phyloP scores from a whole-genome alignment of 2,888 invertebrate genomes.

The Ephialtes manifestator region DNA sequence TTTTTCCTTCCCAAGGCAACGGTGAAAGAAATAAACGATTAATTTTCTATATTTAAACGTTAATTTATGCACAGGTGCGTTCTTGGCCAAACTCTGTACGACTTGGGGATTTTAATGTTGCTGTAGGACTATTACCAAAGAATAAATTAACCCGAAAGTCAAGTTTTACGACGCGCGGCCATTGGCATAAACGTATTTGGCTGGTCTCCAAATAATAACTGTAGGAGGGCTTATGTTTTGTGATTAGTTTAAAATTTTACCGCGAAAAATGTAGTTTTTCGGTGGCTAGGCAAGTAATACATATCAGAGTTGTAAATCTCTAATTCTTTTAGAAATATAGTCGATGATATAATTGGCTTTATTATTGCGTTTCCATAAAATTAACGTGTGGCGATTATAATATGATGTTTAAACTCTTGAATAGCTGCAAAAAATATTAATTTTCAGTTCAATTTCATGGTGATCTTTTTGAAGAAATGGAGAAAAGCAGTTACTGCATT shows the following conservation, averaged over 20 bases:
- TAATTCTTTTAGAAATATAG: too few species aligned
- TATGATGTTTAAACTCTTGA: too few species aligned
- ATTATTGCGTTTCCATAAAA: too few species aligned
- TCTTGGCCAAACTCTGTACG: background rate
- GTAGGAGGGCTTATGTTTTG: background rate
- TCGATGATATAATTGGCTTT: too few species aligned
- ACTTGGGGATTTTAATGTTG: background rate
- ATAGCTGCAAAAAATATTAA: too few species aligned
- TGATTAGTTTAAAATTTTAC: background rate
- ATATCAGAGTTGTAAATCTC: too few species aligned
- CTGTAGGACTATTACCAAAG: background rate
- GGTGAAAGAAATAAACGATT: background rate
- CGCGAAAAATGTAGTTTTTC: background rate
- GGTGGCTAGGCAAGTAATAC: background rate
- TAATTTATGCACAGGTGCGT: background rate
- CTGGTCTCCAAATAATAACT: background rate
- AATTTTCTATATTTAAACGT: background rate
- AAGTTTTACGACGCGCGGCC: background rate
- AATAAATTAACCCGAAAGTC: background rate
- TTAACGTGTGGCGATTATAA: too few species aligned
- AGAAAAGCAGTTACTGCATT: too few species aligned
- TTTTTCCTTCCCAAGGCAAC: background rate
- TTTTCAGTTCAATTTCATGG: too few species aligned
- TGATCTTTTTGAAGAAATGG: too few species aligned
- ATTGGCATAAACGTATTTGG: background rate